A percentile compares a stretch with the other conserved stretches of the same genome.
These are phyloP conservation scores for Morpho achilles DNA, from an alignment of 2,888 invertebrate genomes.

Conservation along the genomic window DNA sequence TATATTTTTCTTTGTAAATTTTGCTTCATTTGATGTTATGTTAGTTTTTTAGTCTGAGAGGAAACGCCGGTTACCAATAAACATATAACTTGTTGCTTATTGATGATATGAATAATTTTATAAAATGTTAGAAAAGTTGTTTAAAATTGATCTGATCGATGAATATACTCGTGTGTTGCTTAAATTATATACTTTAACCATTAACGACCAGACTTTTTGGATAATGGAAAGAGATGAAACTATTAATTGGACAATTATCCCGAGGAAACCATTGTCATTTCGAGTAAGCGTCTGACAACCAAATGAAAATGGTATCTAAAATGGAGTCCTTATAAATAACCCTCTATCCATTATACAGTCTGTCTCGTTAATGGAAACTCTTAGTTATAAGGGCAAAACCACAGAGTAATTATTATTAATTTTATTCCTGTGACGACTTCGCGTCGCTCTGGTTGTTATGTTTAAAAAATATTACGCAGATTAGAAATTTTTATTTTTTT, in stretches of 20 bases:
- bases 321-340: not conserved
- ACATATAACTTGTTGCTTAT: conserved; percentile 77
- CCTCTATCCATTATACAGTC: conserved; percentile 1
- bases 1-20: conserved; percentile 63
- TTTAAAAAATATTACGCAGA: conserved; percentile 68
- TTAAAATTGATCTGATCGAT: conserved; percentile 54
- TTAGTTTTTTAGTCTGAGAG: conserved; percentile 77
- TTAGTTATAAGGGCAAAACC: conserved; percentile 41
- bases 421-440: conserved; percentile 29
- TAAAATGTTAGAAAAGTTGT: conserved; percentile 71
- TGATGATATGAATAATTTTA: conserved; percentile 73
- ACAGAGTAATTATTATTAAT: conserved; percentile 28
- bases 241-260: not conserved
- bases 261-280: not conserved
- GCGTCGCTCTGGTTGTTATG: conserved; percentile 58
- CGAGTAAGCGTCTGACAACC: conserved; percentile 1
- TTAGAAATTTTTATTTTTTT: conserved; percentile 43
- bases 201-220: not conserved
- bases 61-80: conserved; percentile 79
- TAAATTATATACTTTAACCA: conserved; percentile 55
- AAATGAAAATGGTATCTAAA: not conserved
- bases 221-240: conserved; percentile 1
- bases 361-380: conserved; percentile 2
- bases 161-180: conserved; percentile 60
- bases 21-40: conserved; percentile 69